A percentile compares a stretch with the other conserved stretches of the same genome.
phyloP scores from a whole-genome alignment of 2,113 vertebrate genomes.

The Megatriorchis doriae region DNA sequence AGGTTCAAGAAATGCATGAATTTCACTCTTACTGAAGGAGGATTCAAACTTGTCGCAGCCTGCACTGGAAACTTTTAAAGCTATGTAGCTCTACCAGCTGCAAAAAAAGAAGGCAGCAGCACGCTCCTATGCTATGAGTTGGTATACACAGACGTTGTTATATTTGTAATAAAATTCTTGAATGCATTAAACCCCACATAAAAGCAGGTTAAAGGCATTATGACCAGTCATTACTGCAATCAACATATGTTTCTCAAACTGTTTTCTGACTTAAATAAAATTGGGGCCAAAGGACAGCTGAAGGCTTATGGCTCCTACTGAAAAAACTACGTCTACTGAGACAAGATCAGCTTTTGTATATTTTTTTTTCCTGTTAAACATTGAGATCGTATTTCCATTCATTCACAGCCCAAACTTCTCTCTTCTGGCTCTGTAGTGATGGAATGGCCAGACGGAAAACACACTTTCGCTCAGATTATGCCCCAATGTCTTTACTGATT shows the following conservation, averaged over 20 bases:
- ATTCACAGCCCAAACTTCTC: neutral
- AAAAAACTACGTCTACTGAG: neutral
- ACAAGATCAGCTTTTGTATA: neutral
- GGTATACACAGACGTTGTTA: neutral
- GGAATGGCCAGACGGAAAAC: neutral
- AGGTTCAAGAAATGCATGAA: neutral
- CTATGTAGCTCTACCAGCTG: neutral
- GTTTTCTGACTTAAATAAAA: neutral
- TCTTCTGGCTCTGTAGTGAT: neutral
- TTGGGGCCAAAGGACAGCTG: neutral
- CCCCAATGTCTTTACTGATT: neutral
- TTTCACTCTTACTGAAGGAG: neutral
- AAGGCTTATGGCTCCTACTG: neutral
- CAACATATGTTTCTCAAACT: neutral
- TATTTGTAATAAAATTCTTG: neutral
- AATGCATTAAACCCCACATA: neutral
- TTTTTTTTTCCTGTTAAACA: neutral
- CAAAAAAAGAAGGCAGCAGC: neutral
- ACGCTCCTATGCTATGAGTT: neutral
- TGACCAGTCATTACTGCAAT: neutral
- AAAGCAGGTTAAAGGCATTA: neutral
- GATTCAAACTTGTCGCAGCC: neutral
- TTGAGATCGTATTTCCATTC: neutral
- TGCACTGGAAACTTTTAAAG: neutral
- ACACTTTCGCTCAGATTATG: neutral